These are phyloP conservation scores for Suncus etruscus DNA, from an alignment of 2,113 vertebrate species.

Conservation along the genomic window DNA sequence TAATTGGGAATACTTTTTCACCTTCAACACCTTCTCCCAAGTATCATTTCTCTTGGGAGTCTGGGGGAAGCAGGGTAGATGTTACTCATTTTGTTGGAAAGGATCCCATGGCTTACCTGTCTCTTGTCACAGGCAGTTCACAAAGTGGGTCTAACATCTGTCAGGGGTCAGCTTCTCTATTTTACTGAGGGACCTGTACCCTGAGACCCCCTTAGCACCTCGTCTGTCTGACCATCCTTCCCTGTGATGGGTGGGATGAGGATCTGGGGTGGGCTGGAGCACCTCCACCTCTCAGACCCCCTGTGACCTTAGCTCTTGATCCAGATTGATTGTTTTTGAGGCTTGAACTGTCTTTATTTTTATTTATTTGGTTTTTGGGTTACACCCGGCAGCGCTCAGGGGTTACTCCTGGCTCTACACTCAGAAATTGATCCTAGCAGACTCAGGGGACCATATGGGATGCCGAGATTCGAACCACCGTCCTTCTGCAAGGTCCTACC, in stretches of 20 bases:
- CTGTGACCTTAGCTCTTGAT: no score
- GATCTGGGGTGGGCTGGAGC: fast-evolving
- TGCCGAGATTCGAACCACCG: no score
- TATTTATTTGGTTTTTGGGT: no score
- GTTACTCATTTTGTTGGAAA: neutral
- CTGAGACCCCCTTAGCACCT: neutral
- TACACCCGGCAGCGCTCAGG: no score
- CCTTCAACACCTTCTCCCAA: neutral
- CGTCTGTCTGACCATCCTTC: neutral
- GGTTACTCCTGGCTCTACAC: no score
- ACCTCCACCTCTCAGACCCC: neutral
- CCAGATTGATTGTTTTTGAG: no score
- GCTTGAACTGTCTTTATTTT: no score
- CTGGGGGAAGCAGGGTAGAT: neutral
- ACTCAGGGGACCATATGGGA: no score
- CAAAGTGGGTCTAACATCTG: neutral
- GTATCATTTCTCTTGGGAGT: no score
- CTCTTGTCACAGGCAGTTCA: neutral
- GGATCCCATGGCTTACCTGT: neutral
- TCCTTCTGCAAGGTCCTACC: no score
- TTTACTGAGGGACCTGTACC: neutral
- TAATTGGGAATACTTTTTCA: neutral
- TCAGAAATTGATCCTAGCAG: no score
- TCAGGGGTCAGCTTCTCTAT: neutral
- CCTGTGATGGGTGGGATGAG: neutral